Conservation (phyloP, 2,113 vertebrate genomes). For the Paracanthobrama guichenoti region DNA sequence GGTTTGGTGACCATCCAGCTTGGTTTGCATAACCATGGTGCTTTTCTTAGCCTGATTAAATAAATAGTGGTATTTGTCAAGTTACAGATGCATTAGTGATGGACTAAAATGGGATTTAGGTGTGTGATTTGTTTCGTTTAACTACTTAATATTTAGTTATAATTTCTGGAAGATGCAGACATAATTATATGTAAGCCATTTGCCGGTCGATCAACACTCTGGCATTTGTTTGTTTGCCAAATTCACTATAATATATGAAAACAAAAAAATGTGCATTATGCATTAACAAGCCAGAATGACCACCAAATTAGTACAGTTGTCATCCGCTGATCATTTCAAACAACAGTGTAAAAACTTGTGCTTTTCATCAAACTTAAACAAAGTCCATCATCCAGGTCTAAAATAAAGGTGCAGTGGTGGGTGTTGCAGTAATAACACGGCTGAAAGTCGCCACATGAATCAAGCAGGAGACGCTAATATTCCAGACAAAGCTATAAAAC, state of each 20-base stretch:
- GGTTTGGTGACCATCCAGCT: not conserved
- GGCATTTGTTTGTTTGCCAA: not conserved
- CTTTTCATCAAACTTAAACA: not conserved
- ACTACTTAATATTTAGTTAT: not conserved
- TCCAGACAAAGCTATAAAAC: slow-evolving; percentile 60
- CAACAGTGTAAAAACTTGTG: not conserved
- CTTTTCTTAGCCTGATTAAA: not conserved
- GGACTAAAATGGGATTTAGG: not conserved
- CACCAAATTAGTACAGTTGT: not conserved
- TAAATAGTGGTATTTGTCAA: not conserved
- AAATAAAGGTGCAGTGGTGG: not conserved
- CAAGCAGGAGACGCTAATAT: slow-evolving; percentile 23
- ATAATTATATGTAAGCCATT: too few species aligned
- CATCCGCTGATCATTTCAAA: not conserved
- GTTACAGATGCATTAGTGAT: not conserved
- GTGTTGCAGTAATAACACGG: slow-evolving; percentile 19
- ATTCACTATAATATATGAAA: not conserved
- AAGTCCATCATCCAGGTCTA: not conserved
- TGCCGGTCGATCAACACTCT: not conserved
- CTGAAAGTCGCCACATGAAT: slow-evolving; percentile 39
- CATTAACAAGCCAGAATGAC: not conserved
- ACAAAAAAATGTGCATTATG: not conserved
- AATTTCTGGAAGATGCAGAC: too few species aligned
- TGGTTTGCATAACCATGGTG: not conserved
- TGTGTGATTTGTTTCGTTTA: not conserved